Base-by-base conservation (phyloP, 2,113 vertebrate species). In the Urocynchramus pylzowi region DNA sequence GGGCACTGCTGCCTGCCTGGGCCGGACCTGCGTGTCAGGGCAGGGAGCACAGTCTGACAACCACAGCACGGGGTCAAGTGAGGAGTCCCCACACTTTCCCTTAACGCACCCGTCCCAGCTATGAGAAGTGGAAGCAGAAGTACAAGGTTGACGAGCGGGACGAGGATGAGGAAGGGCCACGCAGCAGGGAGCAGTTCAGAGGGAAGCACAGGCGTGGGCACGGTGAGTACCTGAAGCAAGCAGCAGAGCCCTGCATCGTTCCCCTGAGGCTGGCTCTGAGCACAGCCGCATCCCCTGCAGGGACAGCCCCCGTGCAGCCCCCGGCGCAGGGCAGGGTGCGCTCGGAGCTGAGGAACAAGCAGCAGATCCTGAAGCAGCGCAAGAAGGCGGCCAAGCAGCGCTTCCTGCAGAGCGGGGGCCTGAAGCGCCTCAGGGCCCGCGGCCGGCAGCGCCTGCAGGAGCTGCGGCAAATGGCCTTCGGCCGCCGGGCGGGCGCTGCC, bases 121-220 rank as follows among this genome's bases (percentile, higher is more conserved):
- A 99, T 11, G 99, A 99, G 71, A 99, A 99, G 73, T 99, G 99
- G 99, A 99, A 99, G 97, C 99, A 99, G 95, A 99, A 98, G 65
- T 98, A 99, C 97, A 99, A 98, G 87, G 96, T 99, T 4, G 99
- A 99, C 0, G 99, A 99, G 24, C 97, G 92, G 13, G 98, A 97
- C 1, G 98, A 98, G 2, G 97, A 87, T 53, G 98, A 97, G 45
- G 98, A 88, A 2, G 54, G 18, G 0, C 11, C 18, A 1, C 37
- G 8, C 97, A 69, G 97, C 63, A 39, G 75, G 81, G 13, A 86
- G 53, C 71, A 89, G 44, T 78, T 63, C n/a, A 90, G 96, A 73
- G 93, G 95, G 49, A 98, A 69, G 95, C 82, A 91, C 24, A 84
- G 49, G 41, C 94, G 22, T 0, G 76, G 97, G 76, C 97, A 82